Evolutionary conservation across 1,140 invertebrate genomes (phyloP).

Genomic region (Cotesia vestalis): DNA sequence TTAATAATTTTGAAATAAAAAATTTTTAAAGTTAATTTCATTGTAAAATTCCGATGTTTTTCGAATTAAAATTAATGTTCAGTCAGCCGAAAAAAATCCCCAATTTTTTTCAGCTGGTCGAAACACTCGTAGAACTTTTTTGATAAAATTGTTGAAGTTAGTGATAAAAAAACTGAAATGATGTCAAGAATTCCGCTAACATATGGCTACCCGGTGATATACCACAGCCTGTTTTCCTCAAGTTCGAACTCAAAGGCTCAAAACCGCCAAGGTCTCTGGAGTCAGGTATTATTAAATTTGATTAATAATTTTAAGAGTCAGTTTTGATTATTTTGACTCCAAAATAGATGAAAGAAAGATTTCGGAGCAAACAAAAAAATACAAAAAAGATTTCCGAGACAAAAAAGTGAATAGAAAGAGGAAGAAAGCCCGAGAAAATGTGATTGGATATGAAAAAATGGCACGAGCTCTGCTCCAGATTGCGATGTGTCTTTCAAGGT

Average conservation of each 20-base stretch:
- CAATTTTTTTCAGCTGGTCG: no score
- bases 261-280: constrained; percentile 47
- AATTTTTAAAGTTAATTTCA: no score
- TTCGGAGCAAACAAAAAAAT: not conserved
- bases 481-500: constrained; percentile 1
- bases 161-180: constrained; percentile 28
- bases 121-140: not conserved
- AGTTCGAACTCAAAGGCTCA: constrained; percentile 19
- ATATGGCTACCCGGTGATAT: constrained; percentile 45
- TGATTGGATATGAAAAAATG: constrained; percentile 15
- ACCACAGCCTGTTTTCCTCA: constrained; percentile 32
- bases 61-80: no score
- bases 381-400: not conserved
- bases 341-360: not conserved
- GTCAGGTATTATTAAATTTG: constrained; percentile 42
- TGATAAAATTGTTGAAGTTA: not conserved
- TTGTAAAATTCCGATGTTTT: no score
- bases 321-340: not conserved
- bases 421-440: constrained; percentile 9
- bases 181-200: constrained; percentile 44
- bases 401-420: not conserved
- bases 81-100: no score
- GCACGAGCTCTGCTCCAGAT: constrained; percentile 11
- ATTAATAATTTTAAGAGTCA: constrained; percentile 37
- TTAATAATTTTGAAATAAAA: no score